Percentiles rank a stretch among this genome's conserved stretches.
Conservation (phyloP, 1,140 invertebrate species). For the Anadara kagoshimensis region DNA sequence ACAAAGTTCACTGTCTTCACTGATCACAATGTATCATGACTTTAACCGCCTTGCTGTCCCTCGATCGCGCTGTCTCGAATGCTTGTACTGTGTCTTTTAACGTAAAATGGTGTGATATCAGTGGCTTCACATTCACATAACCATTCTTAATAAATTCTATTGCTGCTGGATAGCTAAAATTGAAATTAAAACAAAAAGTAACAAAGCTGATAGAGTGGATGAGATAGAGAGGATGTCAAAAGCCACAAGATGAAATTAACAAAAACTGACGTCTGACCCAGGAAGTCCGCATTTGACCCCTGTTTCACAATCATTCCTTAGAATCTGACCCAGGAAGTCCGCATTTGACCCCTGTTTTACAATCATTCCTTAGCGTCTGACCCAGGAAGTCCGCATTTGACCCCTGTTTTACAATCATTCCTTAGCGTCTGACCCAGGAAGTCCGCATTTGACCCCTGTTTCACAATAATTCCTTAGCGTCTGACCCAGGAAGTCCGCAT, state of each 20-base stretch:
- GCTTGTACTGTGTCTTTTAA: slow-evolving; percentile 89
- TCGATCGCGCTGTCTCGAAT: slow-evolving; percentile 79
- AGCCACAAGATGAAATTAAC: background rate
- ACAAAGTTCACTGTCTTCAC: background rate
- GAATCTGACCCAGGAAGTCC: background rate
- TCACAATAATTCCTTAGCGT: too few species aligned
- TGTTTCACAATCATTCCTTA: background rate
- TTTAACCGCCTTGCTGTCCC: slow-evolving; percentile 83
- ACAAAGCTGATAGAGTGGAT: background rate
- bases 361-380: background rate
- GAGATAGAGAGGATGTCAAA: background rate
- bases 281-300: too few species aligned
- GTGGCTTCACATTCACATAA: slow-evolving; percentile 86
- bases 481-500: too few species aligned
- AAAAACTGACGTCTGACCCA: background rate
- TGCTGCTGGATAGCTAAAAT: slow-evolving; percentile 86
- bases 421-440: too few species aligned
- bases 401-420: too few species aligned
- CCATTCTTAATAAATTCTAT: slow-evolving; percentile 87
- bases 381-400: background rate
- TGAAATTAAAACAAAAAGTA: slow-evolving; percentile 8
- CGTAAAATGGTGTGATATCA: slow-evolving; percentile 93
- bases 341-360: background rate
- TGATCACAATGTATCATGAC: slow-evolving; percentile 88
- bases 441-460: too few species aligned